Evolutionary conservation across 1,140 invertebrate species (phyloP).

Genomic region (Lordiphosa mommai): DNA sequence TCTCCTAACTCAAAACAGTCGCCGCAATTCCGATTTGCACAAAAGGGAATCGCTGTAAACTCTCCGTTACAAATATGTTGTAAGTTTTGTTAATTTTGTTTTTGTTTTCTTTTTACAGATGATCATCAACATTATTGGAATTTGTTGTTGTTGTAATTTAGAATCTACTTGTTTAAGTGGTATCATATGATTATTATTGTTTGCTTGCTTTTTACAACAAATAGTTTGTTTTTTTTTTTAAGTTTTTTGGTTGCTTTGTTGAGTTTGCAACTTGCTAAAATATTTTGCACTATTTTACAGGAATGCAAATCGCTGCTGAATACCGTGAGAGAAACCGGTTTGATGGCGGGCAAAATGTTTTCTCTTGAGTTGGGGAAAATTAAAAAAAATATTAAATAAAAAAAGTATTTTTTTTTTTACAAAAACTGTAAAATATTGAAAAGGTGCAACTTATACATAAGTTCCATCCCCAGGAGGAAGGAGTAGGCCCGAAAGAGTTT

Average conservation of each 20-base stretch:
- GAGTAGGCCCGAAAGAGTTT: no score
- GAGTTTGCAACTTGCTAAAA: constrained; percentile 55
- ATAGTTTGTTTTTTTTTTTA: constrained; percentile 37
- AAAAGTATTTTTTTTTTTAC: no score
- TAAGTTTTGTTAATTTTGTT: constrained; percentile 18
- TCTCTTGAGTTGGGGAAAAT: no score
- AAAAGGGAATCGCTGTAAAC: constrained; percentile 28
- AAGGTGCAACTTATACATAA: no score
- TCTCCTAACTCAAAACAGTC: constrained; percentile 67
- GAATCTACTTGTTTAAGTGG: constrained; percentile 11
- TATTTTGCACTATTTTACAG: constrained; percentile 55
- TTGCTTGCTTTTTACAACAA: constrained; percentile 52
- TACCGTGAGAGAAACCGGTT: no score
- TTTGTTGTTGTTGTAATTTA: constrained; percentile 51
- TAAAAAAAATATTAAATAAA: no score
- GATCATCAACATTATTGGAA: constrained; percentile 73
- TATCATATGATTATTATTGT: constrained; percentile 24
- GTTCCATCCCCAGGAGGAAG: no score
- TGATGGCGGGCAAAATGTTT: no score
- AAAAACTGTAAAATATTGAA: no score
- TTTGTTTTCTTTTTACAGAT: constrained; percentile 56
- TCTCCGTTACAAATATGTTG: constrained; percentile 44
- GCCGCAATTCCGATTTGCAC: constrained; percentile 13
- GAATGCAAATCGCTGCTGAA: no score
- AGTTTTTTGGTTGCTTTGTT: constrained; percentile 56